Base-by-base conservation (phyloP, 2,113 vertebrate genomes). In the Ciconia boyciana region DNA sequence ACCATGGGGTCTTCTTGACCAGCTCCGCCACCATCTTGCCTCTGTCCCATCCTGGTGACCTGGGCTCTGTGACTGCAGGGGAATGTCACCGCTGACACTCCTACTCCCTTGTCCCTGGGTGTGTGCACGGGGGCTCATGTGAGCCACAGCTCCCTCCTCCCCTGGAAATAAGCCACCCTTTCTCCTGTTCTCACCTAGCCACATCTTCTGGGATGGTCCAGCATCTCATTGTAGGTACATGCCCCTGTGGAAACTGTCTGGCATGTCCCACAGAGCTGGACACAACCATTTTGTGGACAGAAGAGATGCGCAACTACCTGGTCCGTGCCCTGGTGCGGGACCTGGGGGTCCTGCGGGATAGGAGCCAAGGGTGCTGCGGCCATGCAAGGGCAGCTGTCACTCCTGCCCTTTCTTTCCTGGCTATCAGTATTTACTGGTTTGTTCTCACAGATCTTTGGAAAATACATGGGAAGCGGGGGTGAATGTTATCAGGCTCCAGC, bases 261-360 rank as follows among this genome's bases (percentile, higher is more conserved):
- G 71, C 15, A 11, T 6, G 29, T n/a, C 43, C 70, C 44, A 16
- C 0, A 3, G 84, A 62, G 72, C 51, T 39, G 43, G 29, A 54
- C n/a, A 25, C 11, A 18, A 72, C 58, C 20, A 5, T 62, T 46
- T 3, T 29, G 51, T 71, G 79, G 71, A 34, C 31, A 74, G 31
- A 55, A 6, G 41, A 10, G 36, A 72, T 88, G 75, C 36, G 88
- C 31, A 80, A 41, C 24, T 8, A 8, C 61, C 36, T 34, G 29
- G 21, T 62, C 19, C 0, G 0, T 77, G 64, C 46, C 65, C 55
- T 46, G 57, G 32, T 0, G 0, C 1, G 19, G 72, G 41, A 48
- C 7, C 54, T 58, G 69, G 41, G 44, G 20, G 32, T 69, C 25
- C 80, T 54, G 74, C 3, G 3, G 74, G n/a, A 87, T 52, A 55